phyloP scores from a whole-genome alignment of 2,113 vertebrate species.

The Corythoichthys haematopterus region DNA sequence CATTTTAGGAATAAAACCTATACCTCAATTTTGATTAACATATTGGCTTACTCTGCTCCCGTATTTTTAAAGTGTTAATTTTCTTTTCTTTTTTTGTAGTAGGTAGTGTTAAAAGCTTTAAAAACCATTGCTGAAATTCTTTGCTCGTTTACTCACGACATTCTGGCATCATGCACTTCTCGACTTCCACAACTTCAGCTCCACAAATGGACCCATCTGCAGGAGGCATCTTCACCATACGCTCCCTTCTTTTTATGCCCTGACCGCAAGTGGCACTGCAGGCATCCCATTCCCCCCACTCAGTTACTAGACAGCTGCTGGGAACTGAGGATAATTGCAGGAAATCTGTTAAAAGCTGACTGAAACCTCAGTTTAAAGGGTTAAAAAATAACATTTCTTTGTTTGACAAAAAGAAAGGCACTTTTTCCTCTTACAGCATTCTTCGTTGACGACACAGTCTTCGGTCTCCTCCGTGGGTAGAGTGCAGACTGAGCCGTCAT shows the following conservation, averaged over 20 bases:
- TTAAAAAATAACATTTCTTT: not conserved
- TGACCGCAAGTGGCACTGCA: constrained; percentile 95
- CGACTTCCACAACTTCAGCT: constrained; percentile 86
- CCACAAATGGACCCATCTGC: constrained; percentile 91
- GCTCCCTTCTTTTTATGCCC: constrained; percentile 87
- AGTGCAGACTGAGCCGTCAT: constrained; percentile 90
- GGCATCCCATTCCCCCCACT: constrained; percentile 94
- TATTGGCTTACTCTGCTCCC: no score
- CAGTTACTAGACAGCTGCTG: constrained; percentile 92
- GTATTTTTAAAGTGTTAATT: no score
- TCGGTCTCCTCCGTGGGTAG: constrained; percentile 90
- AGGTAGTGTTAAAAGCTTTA: constrained; percentile 2
- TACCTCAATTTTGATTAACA: no score
- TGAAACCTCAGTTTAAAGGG: not conserved
- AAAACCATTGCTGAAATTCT: constrained; percentile 1
- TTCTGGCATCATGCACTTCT: constrained; percentile 99
- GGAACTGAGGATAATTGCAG: constrained; percentile 70
- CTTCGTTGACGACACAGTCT: constrained; percentile 89
- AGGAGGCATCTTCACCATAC: constrained; percentile 93
- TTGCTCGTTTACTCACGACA: constrained; percentile 81
- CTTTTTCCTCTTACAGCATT: constrained; percentile 80
- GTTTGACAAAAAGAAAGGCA: not conserved
- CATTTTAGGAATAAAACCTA: no score
- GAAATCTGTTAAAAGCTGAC: constrained; percentile 2
- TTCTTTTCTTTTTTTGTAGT: not conserved